Evolutionary conservation across 1,140 invertebrate genomes (phyloP), one percentile per base, ranked within the genome.

Genomic region (Anastatus disparis): DNA sequence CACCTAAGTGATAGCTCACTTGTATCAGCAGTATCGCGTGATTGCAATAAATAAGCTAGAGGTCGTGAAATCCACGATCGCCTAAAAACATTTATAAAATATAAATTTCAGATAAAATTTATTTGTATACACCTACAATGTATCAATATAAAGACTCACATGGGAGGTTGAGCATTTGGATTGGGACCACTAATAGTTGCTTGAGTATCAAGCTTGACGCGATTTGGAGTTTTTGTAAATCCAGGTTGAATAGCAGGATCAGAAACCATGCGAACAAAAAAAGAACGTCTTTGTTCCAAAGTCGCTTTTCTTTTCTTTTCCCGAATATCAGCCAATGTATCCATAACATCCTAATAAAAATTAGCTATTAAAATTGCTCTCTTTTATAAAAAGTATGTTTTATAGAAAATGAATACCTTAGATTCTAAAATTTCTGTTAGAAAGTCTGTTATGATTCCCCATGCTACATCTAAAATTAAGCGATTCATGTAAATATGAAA

Each of bases 181-280:
- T 75, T 76, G 26, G 78, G 74, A 64, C 81, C 82, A 46, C 81
- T 79, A 52, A 85, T 81, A 0, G 83, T 84, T 9, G 80, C 77
- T 71, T 85, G 83, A 55, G 79, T 81, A n/a, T 83, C 83, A 29
- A 86, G 70, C 61, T 85, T 86, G 6, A 73, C 73, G 68, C 81
- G 77, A 71, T 86, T 86, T 6, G 85, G 85, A 2, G 85, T 85
- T 61, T 85, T 85, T 2, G 84, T 86, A 48, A 85, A 85, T 38
- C 84, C 85, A 24, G 85, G 85, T 27, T 86, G 85, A 64, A 97
- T 94, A 80, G 98, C 98, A 0, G 97, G 97, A 87, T 99, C 97
- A 72, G 93, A 94, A 31, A 95, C 96, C 97, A 99, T 98, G 17
- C 96, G 92, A 55, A 98, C 96, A 84, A 98, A 98, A 87, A 97